Percentiles rank a stretch among this genome's conserved stretches.
These are phyloP conservation scores for Tetragnatha montana DNA, from an alignment of 2,888 invertebrate species.

Conservation along the genomic window DNA sequence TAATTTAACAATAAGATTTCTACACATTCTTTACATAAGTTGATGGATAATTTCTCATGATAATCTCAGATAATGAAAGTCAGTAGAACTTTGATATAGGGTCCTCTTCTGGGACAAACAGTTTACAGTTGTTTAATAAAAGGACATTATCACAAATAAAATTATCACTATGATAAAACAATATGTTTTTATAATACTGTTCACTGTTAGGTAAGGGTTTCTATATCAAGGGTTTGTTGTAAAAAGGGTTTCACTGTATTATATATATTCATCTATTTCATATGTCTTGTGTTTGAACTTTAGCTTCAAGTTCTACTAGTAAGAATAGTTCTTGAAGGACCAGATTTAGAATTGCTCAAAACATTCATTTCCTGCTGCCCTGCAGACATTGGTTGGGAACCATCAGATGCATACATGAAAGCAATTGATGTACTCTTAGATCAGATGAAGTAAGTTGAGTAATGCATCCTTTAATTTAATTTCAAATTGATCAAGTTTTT, in stretches of 20 bases:
- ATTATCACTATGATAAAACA: no score
- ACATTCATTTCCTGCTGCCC: slow-evolving; percentile 62
- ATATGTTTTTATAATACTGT: no score
- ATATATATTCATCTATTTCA: not conserved
- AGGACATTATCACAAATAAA: no score
- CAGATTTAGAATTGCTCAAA: slow-evolving; percentile 47
- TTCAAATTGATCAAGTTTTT: not conserved
- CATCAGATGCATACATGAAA: slow-evolving; percentile 63
- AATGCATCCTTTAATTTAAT: not conserved
- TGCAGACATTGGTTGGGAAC: slow-evolving; percentile 59
- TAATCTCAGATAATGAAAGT: no score
- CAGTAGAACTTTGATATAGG: no score
- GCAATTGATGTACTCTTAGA: slow-evolving; percentile 44
- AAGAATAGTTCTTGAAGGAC: slow-evolving; percentile 60
- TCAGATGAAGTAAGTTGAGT: slow-evolving; percentile 45
- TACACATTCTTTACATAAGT: no score
- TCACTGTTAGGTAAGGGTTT: no score
- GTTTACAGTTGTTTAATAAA: no score
- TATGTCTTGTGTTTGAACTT: not conserved
- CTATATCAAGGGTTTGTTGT: no score
- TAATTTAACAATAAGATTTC: no score
- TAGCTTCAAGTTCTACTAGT: slow-evolving; percentile 51
- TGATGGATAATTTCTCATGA: no score
- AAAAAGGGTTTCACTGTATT: not conserved
- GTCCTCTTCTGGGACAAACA: no score